Conservation (phyloP, 2,797 vertebrate genomes). For the Tenualosa thibaudeaui region DNA sequence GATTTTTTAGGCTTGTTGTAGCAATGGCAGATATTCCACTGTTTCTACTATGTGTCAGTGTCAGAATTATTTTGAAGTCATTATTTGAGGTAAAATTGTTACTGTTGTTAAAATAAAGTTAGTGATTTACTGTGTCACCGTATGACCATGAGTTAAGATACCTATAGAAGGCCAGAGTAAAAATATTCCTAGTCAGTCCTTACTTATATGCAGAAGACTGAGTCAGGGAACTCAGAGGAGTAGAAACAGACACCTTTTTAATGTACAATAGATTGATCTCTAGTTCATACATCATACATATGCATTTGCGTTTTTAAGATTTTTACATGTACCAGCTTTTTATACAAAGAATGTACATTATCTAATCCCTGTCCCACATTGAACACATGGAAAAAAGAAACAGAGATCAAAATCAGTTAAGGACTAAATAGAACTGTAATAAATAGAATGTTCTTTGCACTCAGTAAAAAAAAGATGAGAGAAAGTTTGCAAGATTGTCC, state of each 20-base stretch:
- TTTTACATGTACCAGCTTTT: slow-evolving; percentile 36
- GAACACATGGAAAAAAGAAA: slow-evolving; percentile 37
- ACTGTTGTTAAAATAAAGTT: too few species aligned
- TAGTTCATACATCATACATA: slow-evolving; percentile 51
- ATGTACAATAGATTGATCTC: slow-evolving; percentile 54
- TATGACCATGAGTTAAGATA: too few species aligned
- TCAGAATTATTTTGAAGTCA: too few species aligned
- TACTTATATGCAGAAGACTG: slow-evolving; percentile 17
- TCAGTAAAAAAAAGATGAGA: slow-evolving; percentile 36
- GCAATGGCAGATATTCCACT: too few species aligned
- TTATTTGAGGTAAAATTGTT: too few species aligned
- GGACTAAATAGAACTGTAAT: slow-evolving; percentile 32
- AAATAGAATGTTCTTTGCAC: slow-evolving; percentile 41
- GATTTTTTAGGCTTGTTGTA: too few species aligned
- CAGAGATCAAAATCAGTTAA: slow-evolving; percentile 33
- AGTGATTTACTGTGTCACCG: too few species aligned
- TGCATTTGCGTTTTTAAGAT: slow-evolving; percentile 34
- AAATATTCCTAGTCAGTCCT: neutral
- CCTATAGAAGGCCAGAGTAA: neutral
- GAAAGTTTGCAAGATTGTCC: slow-evolving; percentile 45
- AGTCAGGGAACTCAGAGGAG: neutral
- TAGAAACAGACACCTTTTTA: slow-evolving; percentile 55
- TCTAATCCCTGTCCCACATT: slow-evolving; percentile 40
- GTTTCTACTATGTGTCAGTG: too few species aligned
- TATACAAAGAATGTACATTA: slow-evolving; percentile 53